Evolutionary conservation across 1,140 invertebrate genomes (phyloP), one percentile per base, ranked within the genome.

Genomic region (Anagrus nilaparvatae): DNA sequence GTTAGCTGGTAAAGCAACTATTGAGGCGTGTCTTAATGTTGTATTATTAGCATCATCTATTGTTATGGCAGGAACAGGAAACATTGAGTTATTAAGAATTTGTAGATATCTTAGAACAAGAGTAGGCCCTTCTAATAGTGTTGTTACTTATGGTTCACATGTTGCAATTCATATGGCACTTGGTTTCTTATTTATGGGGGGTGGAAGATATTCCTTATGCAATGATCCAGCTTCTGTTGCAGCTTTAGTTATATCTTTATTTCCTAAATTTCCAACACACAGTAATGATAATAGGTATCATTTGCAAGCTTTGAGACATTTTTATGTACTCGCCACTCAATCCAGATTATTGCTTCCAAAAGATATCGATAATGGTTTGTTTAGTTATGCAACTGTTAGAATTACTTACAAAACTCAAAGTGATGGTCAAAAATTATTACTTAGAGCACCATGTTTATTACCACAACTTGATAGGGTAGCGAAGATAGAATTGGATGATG

Each of bases 221-320:
- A 91, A 88, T 35, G 79, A 81, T 10, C 82, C 87, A 3, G 76
- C 79, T 49, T 80, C 89, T 9, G 76, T 97, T 7, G 92, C 90
- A 4, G 87, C 90, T 1, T 64, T 98, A 25, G 69, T 97, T 25
- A 87, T 87, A 59, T 85, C 94, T 2, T 84, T 97, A 61, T 97
- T 93, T 69, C 95, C 95, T 3, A 95, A 95, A 64, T 97, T 93
- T 65, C 95, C 95, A 30, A 91, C 84, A 4, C 89, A 96, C 61
- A 92, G 85, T 55, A 91, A 91, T 59, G 94, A 97, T 60, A 97
- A 97, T 63, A 87, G 84, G 41, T 95, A 94, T 63, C 91, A 96
- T 66, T 69, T 97, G 38, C 93, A 98, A 78, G 93, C 94, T 0
- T 80, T 97, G 48, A 70, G 94, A 21, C 95, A 98, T 69, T 67